Evolutionary conservation across 1,140 invertebrate genomes (phyloP).

Genomic region (Aporrectodea caliginosa): DNA sequence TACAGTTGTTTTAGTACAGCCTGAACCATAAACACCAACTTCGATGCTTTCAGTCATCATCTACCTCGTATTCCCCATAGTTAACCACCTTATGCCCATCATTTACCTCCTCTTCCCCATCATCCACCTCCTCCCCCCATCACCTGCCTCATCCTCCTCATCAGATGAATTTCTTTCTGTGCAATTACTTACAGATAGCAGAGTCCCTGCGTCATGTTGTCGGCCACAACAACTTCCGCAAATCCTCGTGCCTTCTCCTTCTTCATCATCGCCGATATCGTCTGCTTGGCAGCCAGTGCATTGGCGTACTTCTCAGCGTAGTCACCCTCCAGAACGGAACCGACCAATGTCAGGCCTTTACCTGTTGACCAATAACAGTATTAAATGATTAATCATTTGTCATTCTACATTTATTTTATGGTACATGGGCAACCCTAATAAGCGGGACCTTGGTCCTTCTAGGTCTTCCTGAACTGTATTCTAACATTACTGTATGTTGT

Average conservation of each 20-base stretch:
- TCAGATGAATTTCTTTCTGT: no score
- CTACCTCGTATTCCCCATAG: no score
- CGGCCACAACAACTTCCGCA: conserved; percentile 83
- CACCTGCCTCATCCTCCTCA: no score
- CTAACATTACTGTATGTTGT: not conserved
- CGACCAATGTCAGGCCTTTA: conserved; percentile 81
- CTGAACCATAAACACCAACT: no score
- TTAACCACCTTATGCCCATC: no score
- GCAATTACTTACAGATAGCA: conserved; percentile 79
- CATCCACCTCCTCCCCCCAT: no score
- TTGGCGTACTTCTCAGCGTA: conserved; percentile 64
- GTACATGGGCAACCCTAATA: no score
- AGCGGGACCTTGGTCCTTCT: no score
- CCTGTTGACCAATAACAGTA: conserved; percentile 60
- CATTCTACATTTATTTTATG: no score
- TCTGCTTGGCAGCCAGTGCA: conserved; percentile 71
- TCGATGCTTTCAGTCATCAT: no score
- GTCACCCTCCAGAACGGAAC: conserved; percentile 77
- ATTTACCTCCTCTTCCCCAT: no score
- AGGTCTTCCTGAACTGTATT: not conserved
- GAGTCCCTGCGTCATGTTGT: conserved; percentile 78
- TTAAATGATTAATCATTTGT: not conserved
- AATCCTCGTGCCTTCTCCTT: conserved; percentile 82
- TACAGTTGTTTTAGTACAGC: no score
- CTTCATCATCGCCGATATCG: conserved; percentile 17